These are phyloP conservation scores for Bostrychus sinensis DNA, from an alignment of 2,113 vertebrate species.

Conservation along the genomic window DNA sequence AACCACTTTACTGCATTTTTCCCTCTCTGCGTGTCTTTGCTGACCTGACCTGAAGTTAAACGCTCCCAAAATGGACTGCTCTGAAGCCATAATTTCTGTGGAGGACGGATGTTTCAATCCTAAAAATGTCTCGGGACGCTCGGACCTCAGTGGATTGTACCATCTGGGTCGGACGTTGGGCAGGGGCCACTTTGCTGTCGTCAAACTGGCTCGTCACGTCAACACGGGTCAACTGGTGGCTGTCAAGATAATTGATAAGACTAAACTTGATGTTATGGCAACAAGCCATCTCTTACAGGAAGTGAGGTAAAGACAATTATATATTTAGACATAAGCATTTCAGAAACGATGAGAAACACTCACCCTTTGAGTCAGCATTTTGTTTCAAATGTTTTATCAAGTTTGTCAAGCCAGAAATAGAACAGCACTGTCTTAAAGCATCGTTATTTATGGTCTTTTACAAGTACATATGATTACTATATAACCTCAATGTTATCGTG, in stretches of 20 bases:
- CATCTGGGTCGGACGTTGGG: slow-evolving; percentile 87
- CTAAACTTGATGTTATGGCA: slow-evolving; percentile 82
- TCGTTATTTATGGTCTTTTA: neutral
- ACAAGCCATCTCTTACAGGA: slow-evolving; percentile 87
- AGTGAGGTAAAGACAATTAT: slow-evolving; percentile 73
- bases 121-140: slow-evolving; percentile 70
- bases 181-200: slow-evolving; percentile 88
- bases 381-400: neutral
- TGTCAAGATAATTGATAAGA: slow-evolving; percentile 91
- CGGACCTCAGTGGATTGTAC: slow-evolving; percentile 83
- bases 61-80: slow-evolving; percentile 52
- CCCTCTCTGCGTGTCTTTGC: slow-evolving; percentile 1
- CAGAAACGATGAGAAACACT: neutral
- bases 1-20: slow-evolving; percentile 6
- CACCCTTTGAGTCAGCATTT: neutral
- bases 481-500: too few relatives aligned
- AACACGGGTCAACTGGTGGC: slow-evolving; percentile 87
- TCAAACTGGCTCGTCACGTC: slow-evolving; percentile 86
- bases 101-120: slow-evolving; percentile 62
- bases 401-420: slow-evolving; percentile 9
- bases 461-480: neutral
- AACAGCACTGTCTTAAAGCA: neutral
- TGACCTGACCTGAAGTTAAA: neutral
- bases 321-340: neutral
- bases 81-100: slow-evolving; percentile 11